phyloP scores from a whole-genome alignment of 2,888 invertebrate species.

The Orthosia incerta region DNA sequence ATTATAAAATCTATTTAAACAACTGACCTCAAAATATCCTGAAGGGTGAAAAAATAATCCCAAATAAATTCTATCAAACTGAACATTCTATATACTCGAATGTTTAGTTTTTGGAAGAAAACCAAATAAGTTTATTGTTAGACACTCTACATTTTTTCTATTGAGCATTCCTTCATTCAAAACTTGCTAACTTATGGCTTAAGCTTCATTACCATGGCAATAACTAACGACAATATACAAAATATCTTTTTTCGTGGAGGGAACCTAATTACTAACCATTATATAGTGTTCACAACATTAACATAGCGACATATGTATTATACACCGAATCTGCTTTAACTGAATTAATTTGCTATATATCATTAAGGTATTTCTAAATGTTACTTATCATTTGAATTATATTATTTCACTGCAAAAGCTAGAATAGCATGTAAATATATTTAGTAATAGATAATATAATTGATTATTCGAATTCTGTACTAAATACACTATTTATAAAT shows the following conservation, averaged over 20 bases:
- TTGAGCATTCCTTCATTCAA: constrained; percentile 57
- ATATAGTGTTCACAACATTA: constrained; percentile 56
- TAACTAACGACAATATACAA: constrained; percentile 56
- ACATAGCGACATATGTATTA: constrained; percentile 64
- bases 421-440: constrained; percentile 55
- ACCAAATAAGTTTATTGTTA: constrained; percentile 13
- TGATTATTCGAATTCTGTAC: constrained; percentile 25
- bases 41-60: background rate
- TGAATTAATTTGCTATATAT: constrained; percentile 48
- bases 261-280: constrained; percentile 58
- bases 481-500: constrained; percentile 37
- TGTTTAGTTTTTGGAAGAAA: constrained; percentile 1
- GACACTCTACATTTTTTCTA: constrained; percentile 57
- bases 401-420: constrained; percentile 41
- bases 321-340: constrained; percentile 65
- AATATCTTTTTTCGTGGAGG: constrained; percentile 55
- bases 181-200: constrained; percentile 64
- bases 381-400: constrained; percentile 40
- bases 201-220: constrained; percentile 66
- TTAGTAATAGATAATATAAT: constrained; percentile 6
- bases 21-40: constrained; percentile 2
- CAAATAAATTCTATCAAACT: background rate
- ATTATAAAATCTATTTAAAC: constrained; percentile 14
- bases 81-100: background rate
- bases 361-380: constrained; percentile 53